Percentiles rank a stretch among this genome's conserved stretches.
Conservation (phyloP, 2,797 vertebrate species). For the Chiloscyllium punctatum region DNA sequence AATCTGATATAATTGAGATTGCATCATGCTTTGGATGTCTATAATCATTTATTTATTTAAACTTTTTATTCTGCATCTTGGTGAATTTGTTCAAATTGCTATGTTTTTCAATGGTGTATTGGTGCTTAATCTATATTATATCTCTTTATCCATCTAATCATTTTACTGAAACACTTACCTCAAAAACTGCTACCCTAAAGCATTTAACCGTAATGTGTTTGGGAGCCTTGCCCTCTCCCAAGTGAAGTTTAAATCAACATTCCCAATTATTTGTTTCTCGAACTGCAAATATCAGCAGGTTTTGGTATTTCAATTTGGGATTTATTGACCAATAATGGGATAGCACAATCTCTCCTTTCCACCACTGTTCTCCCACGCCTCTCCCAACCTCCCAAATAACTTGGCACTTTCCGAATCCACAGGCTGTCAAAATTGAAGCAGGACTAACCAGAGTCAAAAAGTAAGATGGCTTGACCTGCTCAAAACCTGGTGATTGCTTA, state of each 20-base stretch:
- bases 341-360: neutral
- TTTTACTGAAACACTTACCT: conserved; percentile 7
- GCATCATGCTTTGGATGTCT: conserved; percentile 10
- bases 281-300: neutral
- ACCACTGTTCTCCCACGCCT: neutral
- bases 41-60: conserved; percentile 37
- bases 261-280: neutral
- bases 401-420: neutral
- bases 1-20: neutral
- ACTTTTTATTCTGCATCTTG: neutral
- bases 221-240: neutral
- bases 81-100: neutral
- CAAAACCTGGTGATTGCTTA: neutral
- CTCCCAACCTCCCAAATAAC: neutral
- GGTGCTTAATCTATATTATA: neutral
- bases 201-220: neutral
- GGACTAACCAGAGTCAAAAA: neutral
- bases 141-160: neutral
- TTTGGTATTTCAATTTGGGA: neutral
- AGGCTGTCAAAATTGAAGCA: neutral
- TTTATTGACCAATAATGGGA: neutral
- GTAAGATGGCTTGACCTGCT: neutral
- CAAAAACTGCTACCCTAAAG: neutral
- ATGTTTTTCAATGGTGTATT: neutral
- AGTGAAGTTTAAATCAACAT: neutral